Base-by-base conservation (phyloP, 92 coral and sea anemone species). In the Epizoanthus fatuus region DNA sequence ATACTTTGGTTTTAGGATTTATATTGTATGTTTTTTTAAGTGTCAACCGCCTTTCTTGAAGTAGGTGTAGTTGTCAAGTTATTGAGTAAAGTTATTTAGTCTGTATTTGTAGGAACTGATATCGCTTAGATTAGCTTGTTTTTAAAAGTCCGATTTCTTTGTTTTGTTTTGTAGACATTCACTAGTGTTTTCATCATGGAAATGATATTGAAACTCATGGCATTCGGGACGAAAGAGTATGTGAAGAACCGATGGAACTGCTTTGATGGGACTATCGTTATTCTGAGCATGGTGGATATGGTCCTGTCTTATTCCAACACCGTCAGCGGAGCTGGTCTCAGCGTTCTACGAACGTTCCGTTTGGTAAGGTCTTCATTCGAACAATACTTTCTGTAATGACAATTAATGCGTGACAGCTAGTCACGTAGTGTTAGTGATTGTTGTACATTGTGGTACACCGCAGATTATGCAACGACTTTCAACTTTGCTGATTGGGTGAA, bases 141-240 rank as follows among this genome's bases (percentile, higher is more conserved):
- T 82, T 6, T n/a, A 19, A 37, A 16, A 32, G 3, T 69, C 35
- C 35, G 14, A 2, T 7, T 67, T 66, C 4, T 83, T 68, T 69
- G 38, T 53, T 49, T 8, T 60, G 16, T 51, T 65, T 32, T 44
- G 37, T 60, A 96, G 99, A 88, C 84, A 11, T 97, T 97, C 67
- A 97, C 99, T n/a, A 85, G 84, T 15, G 98, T 97, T 9, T 97
- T 97, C 72, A 93, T 97, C 64, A 77, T 97, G 86, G 99, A 97
- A 84, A 97, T 97, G 99, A 83, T 91, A 0, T 76, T 97, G 69
- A 97, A 97, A 81, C 84, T 97, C 79, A 82, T 90, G 63, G 99
- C 97, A 6, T 85, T 95, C 35, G 99, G 99, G n/a, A 9, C 91
- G 1, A 91, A 86, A 65, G 94, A 88, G 52, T 97, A 97, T 56